phyloP scores from a whole-genome alignment of 35 echinoderm and acorn worm genomes.

The Amphiura filiformis region DNA sequence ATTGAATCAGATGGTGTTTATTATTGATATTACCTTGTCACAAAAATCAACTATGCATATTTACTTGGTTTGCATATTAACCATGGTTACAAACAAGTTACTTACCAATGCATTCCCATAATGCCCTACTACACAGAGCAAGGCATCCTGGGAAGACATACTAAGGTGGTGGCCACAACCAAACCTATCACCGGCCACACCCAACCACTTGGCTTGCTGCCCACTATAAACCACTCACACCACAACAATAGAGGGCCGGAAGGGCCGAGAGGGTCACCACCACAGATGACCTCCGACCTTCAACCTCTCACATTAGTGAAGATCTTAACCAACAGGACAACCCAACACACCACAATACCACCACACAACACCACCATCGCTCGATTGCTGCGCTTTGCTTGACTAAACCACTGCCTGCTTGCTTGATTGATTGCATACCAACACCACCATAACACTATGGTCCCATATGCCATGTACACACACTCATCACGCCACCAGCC shows the following conservation, averaged over 20 bases:
- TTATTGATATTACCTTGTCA: too few relatives aligned
- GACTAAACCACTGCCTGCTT: too few relatives aligned
- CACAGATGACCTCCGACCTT: neutral
- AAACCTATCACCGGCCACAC: neutral
- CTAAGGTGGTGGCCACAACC: neutral
- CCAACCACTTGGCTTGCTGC: neutral
- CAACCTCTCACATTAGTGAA: neutral
- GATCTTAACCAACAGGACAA: neutral
- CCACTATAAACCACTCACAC: neutral
- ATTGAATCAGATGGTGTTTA: too few relatives aligned
- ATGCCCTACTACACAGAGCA: neutral
- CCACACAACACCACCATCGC: neutral
- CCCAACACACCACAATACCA: neutral
- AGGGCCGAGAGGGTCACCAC: neutral
- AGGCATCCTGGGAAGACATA: neutral
- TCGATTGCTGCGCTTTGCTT: neutral
- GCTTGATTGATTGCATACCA: too few relatives aligned
- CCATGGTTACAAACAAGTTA: neutral
- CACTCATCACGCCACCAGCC: neutral
- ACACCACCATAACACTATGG: too few relatives aligned
- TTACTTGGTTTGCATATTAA: neutral
- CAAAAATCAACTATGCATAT: too few relatives aligned
- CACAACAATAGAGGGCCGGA: neutral
- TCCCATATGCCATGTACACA: too few relatives aligned
- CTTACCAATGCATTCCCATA: conserved; percentile 6